phyloP scores from a whole-genome alignment of 2,113 vertebrate species.

The Pitta sordida region DNA sequence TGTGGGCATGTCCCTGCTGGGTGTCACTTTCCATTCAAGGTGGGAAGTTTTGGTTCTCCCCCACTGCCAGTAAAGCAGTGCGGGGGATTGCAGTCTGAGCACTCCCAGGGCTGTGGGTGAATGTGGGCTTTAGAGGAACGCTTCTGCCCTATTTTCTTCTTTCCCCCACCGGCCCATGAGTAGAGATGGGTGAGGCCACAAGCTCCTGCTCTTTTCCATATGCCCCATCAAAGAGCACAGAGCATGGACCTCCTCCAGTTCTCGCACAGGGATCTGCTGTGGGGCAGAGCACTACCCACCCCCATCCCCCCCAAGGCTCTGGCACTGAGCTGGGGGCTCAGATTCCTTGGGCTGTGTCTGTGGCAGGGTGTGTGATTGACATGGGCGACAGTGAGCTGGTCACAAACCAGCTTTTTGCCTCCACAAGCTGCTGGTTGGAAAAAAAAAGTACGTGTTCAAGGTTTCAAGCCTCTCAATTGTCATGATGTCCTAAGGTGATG shows the following conservation, averaged over 20 bases:
- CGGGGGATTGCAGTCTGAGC: neutral
- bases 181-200: neutral
- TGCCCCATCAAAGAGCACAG: neutral
- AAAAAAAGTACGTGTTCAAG: neutral
- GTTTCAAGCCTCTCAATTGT: neutral
- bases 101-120: neutral
- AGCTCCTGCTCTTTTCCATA: neutral
- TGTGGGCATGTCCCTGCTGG: neutral
- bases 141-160: neutral
- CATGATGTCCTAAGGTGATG: neutral
- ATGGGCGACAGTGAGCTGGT: neutral
- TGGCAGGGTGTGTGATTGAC: neutral
- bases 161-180: accelerated
- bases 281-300: neutral
- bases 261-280: neutral
- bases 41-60: neutral
- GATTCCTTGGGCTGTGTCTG: neutral
- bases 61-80: neutral
- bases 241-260: neutral
- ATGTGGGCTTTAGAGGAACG: neutral
- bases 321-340: neutral
- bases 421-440: neutral
- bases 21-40: neutral
- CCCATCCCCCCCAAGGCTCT: neutral
- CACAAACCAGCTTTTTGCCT: neutral